phyloP scores from a whole-genome alignment of 1,140 invertebrate genomes.

The Teleogryllus occipitalis region DNA sequence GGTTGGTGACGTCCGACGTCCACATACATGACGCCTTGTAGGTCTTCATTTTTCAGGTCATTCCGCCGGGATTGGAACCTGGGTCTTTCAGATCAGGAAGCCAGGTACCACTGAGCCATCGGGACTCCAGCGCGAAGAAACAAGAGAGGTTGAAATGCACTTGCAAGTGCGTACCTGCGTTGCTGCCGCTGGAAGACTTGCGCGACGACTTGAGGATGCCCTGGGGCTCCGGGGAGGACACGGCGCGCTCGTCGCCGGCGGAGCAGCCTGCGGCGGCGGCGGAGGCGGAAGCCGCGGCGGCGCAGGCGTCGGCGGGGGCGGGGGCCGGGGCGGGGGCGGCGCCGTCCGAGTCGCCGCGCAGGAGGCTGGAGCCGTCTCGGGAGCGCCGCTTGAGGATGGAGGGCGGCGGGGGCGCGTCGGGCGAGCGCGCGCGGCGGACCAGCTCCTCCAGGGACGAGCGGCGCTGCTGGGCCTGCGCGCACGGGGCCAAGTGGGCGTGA shows the following conservation, averaged over 20 bases:
- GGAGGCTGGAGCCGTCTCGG: slow-evolving; percentile 22
- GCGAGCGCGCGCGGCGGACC: slow-evolving; percentile 41
- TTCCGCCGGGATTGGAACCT: too few relatives aligned
- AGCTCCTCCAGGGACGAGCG: slow-evolving; percentile 61
- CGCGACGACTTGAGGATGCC: slow-evolving; percentile 53
- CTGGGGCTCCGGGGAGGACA: slow-evolving; percentile 55
- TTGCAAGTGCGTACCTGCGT: too few relatives aligned
- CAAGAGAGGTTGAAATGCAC: too few relatives aligned
- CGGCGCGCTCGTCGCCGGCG: slow-evolving; percentile 44
- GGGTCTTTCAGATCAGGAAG: too few relatives aligned
- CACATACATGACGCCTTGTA: too few relatives aligned
- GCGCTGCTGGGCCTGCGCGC: slow-evolving; percentile 37
- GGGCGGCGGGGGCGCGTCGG: slow-evolving; percentile 46
- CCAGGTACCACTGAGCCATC: too few relatives aligned
- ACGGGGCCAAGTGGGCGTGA: too few relatives aligned
- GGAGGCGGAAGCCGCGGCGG: too few relatives aligned
- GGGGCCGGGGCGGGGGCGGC: slow-evolving; percentile 54
- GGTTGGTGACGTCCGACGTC: too few relatives aligned
- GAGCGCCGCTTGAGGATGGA: slow-evolving; percentile 60
- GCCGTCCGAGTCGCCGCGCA: slow-evolving; percentile 6
- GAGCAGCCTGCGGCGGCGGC: slow-evolving; percentile 25
- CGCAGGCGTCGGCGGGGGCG: slow-evolving; percentile 17
- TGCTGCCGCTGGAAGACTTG: too few relatives aligned
- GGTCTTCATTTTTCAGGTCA: too few relatives aligned
- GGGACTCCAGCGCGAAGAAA: too few relatives aligned